Evolutionary conservation across 2,797 vertebrate species (phyloP).

Genomic region (Limnodromus scolopaceus): DNA sequence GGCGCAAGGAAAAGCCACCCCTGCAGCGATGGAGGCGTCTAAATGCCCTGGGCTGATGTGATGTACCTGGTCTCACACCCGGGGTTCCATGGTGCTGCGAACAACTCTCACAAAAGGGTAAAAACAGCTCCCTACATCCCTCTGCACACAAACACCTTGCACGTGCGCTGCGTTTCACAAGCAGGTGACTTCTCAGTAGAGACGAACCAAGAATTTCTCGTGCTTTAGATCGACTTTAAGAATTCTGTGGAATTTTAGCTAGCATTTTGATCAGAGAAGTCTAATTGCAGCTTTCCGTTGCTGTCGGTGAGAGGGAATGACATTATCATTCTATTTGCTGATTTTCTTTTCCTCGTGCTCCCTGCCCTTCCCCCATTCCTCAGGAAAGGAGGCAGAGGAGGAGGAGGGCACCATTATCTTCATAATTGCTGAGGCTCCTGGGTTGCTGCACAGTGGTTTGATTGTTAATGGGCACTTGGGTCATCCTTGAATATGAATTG

Average conservation of each 20-base stretch:
- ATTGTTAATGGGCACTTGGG: constrained; percentile 76
- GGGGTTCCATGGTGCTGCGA: accelerated
- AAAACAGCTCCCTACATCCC: accelerated
- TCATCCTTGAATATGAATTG: constrained; percentile 73
- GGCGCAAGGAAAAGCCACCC: not conserved
- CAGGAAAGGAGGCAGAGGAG: constrained; percentile 47
- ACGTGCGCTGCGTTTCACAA: not conserved
- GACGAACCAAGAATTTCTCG: not conserved
- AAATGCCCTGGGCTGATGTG: not conserved
- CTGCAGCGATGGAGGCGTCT: accelerated
- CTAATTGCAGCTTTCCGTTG: constrained; percentile 52
- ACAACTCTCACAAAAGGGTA: accelerated
- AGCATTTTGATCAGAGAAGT: constrained; percentile 16
- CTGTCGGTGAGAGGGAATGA: constrained; percentile 36
- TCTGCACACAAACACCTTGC: not conserved
- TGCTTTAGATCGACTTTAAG: not conserved
- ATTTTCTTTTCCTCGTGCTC: constrained; percentile 32
- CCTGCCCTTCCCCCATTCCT: constrained; percentile 36
- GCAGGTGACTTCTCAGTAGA: not conserved
- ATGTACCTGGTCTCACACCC: accelerated
- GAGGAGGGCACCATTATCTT: constrained; percentile 73
- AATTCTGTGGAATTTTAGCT: constrained; percentile 1
- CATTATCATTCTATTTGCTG: constrained; percentile 62
- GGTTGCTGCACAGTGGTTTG: constrained; percentile 69
- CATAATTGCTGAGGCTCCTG: constrained; percentile 73